Percentiles rank a stretch among this genome's conserved stretches.
These are phyloP conservation scores for Orius insidiosus DNA, from an alignment of 1,140 invertebrate genomes.

Conservation along the genomic window DNA sequence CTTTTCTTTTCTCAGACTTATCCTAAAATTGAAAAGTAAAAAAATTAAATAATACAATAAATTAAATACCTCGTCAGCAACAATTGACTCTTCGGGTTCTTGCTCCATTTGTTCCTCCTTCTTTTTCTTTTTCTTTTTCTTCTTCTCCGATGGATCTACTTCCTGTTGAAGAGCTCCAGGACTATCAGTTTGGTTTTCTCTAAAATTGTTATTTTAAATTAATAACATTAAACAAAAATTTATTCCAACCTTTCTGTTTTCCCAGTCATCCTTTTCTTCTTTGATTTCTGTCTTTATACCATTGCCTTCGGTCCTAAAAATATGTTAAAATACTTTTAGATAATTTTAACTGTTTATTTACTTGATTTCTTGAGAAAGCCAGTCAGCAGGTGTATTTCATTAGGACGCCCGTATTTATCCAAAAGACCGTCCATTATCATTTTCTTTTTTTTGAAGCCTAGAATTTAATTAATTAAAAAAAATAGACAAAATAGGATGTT, in stretches of 20 bases:
- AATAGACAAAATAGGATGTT: constrained; percentile 3
- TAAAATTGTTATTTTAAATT: constrained; percentile 1
- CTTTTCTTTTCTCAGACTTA: constrained; percentile 32
- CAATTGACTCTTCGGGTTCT: constrained; percentile 5
- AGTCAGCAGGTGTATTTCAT: constrained; percentile 91
- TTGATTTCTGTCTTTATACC: not conserved
- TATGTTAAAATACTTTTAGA: constrained; percentile 8
- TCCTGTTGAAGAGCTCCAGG: not conserved
- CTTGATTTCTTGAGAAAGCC: constrained; percentile 36
- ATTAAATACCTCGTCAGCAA: constrained; percentile 21
- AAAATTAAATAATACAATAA: not conserved
- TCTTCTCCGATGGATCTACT: constrained; percentile 22
- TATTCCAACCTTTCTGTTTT: constrained; percentile 9
- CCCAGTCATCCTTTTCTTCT: constrained; percentile 3
- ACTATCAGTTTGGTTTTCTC: not conserved
- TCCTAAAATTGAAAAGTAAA: no score
- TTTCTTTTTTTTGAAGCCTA: constrained; percentile 73
- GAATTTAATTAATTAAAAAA: constrained; percentile 8
- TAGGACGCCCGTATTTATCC: constrained; percentile 92
- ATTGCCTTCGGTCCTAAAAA: not conserved
- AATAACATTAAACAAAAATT: constrained; percentile 6
- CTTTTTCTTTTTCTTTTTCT: constrained; percentile 32
- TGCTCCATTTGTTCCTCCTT: constrained; percentile 17
- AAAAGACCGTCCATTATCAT: constrained; percentile 82
- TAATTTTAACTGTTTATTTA: not conserved